Percentiles rank a stretch among this genome's conserved stretches.
Evolutionary conservation across 2,797 vertebrate species (phyloP).

Genomic region (Gallinago stenura): DNA sequence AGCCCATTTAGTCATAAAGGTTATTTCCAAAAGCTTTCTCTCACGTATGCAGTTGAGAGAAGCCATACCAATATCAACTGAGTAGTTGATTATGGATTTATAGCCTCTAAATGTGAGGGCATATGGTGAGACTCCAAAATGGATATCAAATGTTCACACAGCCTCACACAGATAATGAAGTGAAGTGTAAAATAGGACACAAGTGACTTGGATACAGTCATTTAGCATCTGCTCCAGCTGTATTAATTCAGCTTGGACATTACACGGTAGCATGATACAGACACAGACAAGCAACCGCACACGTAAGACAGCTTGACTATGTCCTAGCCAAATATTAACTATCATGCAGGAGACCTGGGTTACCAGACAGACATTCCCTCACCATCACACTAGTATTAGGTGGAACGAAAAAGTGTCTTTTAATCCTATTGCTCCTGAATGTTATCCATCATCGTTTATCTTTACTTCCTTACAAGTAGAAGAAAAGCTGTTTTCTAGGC

Average conservation of each 20-base stretch:
- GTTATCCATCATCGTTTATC: neutral
- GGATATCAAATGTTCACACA: slow-evolving; percentile 57
- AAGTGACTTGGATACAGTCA: slow-evolving; percentile 67
- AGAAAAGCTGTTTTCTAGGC: neutral
- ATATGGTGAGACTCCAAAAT: slow-evolving; percentile 72
- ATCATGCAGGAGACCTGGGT: neutral
- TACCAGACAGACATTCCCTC: neutral
- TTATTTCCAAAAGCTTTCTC: slow-evolving; percentile 46
- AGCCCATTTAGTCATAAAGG: slow-evolving; percentile 25
- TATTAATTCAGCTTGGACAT: slow-evolving; percentile 73
- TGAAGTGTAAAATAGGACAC: slow-evolving; percentile 76
- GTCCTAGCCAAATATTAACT: slow-evolving; percentile 51
- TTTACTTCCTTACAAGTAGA: neutral
- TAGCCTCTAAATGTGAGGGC: slow-evolving; percentile 69
- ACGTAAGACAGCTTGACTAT: slow-evolving; percentile 59
- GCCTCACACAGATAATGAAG: slow-evolving; percentile 73
- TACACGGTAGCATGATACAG: slow-evolving; percentile 57
- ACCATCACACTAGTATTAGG: neutral
- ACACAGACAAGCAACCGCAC: slow-evolving; percentile 37
- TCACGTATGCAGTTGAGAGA: slow-evolving; percentile 37
- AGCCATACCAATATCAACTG: slow-evolving; percentile 10
- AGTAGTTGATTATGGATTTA: slow-evolving; percentile 67
- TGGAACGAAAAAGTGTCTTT: neutral
- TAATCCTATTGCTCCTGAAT: neutral
- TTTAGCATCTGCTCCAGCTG: slow-evolving; percentile 81